Conservation (phyloP, 1,140 invertebrate species). For the Danaus plexippus region DNA sequence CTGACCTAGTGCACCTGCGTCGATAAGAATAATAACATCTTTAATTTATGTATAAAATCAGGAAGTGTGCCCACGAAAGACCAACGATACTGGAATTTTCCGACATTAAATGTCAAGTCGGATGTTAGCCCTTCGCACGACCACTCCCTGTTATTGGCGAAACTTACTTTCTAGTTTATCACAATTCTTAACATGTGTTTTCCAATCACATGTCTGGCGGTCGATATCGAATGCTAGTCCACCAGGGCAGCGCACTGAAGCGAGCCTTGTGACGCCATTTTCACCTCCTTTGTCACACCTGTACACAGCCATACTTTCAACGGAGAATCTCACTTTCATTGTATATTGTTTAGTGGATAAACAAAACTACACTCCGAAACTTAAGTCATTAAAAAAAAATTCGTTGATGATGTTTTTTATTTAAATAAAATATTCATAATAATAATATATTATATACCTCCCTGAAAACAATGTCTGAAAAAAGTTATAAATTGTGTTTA, state of each 20-base stretch:
- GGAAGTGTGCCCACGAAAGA: slow-evolving; percentile 60
- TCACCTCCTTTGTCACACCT: slow-evolving; percentile 93
- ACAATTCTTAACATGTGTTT: slow-evolving; percentile 95
- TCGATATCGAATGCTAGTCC: slow-evolving; percentile 95
- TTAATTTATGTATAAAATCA: slow-evolving; percentile 42
- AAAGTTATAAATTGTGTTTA: too few relatives aligned
- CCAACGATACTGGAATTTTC: slow-evolving; percentile 27
- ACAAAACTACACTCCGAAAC: too few relatives aligned
- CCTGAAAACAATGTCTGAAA: too few relatives aligned
- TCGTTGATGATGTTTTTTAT: too few relatives aligned
- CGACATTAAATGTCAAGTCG: slow-evolving; percentile 18
- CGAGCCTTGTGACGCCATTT: slow-evolving; percentile 87
- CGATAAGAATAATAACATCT: slow-evolving; percentile 61
- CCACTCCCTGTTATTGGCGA: slow-evolving; percentile 48
- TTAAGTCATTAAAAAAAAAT: too few relatives aligned
- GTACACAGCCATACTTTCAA: slow-evolving; percentile 64
- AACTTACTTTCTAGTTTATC: slow-evolving; percentile 93
- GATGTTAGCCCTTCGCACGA: slow-evolving; percentile 56
- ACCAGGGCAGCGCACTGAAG: slow-evolving; percentile 88
- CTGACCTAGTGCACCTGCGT: slow-evolving; percentile 90
- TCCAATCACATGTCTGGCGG: slow-evolving; percentile 96
- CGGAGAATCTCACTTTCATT: slow-evolving; percentile 1
- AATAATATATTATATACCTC: too few relatives aligned
- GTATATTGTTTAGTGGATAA: too few relatives aligned
- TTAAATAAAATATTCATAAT: too few relatives aligned